Evolutionary conservation across 2,888 invertebrate species (phyloP), one percentile per base, ranked within the genome.

Genomic region (Didymodactylos carnosus): DNA sequence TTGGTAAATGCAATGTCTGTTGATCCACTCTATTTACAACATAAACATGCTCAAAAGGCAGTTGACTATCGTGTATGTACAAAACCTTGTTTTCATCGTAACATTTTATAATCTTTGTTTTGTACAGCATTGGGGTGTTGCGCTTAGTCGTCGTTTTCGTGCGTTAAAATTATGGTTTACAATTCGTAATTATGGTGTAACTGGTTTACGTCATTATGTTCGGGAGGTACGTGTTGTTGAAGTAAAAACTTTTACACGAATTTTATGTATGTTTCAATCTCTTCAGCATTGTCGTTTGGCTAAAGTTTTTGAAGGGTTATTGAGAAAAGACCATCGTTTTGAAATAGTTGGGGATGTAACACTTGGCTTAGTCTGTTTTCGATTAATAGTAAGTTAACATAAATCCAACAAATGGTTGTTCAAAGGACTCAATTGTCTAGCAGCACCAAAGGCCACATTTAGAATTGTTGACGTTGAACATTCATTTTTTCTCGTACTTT

Each of bases 91-190:
- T 46, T 27, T 29, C 1, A 7, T 16, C 1, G 13, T 1, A 46
- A 27, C 19, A 13, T 16, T 1, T 39, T 10, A n/a, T 35, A 19
- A 13, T 25, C 35, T 62, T 16, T 1, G 5, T 19, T 35, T 19
- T 35, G 13, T 77, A 4, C 77, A 94, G 83, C 95, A 98, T 83
- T 98, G 97, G 95, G 94, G 95, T 70, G 92, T 98, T 79, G 92
- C 97, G 8, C 84, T 98, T 73, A 94, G 94, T 82, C 88, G 97
- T 49, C 87, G 97, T 76, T 98, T 98, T 84, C 88, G 97, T 75
- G 91, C 94, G 0, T 86, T 97, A 77, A 98, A 97, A 82, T 85
- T 98, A 43, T 98, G 97, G 97, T 98, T 97, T 84, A 95, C 97
- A 77, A 86, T 98, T 79, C 86, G 97, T 77, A 90, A 88, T 79